phyloP scores from a whole-genome alignment of 23 tunicate species.

The Diplosoma virens region DNA sequence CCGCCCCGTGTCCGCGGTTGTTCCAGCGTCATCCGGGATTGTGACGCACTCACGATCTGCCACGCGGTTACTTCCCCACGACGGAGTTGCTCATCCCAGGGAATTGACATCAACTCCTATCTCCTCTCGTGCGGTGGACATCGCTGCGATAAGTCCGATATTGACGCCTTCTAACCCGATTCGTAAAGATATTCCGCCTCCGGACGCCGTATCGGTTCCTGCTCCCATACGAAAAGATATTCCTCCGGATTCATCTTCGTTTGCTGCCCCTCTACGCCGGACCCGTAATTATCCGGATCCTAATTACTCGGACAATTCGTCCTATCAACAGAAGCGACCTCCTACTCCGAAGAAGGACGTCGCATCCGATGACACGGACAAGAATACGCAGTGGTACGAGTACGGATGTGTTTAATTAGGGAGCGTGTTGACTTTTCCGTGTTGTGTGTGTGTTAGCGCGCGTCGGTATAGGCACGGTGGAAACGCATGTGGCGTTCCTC shows the following conservation, averaged over 20 bases:
- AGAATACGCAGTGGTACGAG: conserved; percentile 84
- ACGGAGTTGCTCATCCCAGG: background rate
- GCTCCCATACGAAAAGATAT: conserved; percentile 83
- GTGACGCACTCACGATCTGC: background rate
- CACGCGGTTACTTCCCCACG: background rate
- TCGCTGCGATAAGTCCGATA: conserved; percentile 39
- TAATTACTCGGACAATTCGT: background rate
- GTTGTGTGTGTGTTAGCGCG: too few relatives aligned
- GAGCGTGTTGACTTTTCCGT: too few relatives aligned
- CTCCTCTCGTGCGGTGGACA: conserved; percentile 34
- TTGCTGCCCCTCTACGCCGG: background rate
- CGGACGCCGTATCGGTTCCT: conserved; percentile 41
- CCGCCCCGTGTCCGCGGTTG: conserved; percentile 28
- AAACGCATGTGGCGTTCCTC: too few relatives aligned
- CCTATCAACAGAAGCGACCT: conserved; percentile 32
- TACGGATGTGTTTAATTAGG: conserved; percentile 74
- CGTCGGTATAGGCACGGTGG: too few relatives aligned
- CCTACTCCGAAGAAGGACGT: conserved; percentile 41
- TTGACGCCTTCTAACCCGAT: conserved; percentile 14
- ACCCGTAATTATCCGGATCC: background rate
- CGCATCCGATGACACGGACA: conserved; percentile 53
- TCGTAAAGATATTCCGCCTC: conserved; percentile 71
- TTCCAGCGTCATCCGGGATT: background rate
- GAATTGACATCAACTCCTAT: conserved; percentile 80
- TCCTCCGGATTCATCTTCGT: conserved; percentile 13